Evolutionary conservation across 2,888 invertebrate genomes (phyloP).

Genomic region (Synanthedon andrenaeformis): DNA sequence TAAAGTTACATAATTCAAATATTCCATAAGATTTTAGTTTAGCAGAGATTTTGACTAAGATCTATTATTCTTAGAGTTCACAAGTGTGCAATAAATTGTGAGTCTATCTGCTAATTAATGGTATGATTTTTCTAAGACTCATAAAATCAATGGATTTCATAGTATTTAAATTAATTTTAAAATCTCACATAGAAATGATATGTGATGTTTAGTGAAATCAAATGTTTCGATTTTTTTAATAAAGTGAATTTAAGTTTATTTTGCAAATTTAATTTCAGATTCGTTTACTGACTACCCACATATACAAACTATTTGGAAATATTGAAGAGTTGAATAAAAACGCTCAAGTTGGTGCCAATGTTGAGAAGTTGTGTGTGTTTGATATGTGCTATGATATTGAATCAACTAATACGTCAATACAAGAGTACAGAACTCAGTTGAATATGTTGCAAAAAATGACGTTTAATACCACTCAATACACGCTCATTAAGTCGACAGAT

Average conservation of each 20-base stretch:
- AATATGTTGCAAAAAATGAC: constrained; percentile 80
- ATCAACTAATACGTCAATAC: constrained; percentile 76
- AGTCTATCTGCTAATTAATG: no score
- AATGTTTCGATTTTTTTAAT: constrained; percentile 1
- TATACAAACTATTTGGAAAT: constrained; percentile 76
- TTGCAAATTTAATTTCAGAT: constrained; percentile 51
- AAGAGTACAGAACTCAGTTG: constrained; percentile 84
- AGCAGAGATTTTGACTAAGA: no score
- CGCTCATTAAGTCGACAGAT: constrained; percentile 66
- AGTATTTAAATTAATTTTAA: background rate
- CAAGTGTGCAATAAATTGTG: no score
- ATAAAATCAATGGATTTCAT: no score
- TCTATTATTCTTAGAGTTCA: no score
- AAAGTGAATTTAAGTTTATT: background rate
- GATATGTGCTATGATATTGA: constrained; percentile 78
- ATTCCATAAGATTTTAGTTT: no score
- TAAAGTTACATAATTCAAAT: no score
- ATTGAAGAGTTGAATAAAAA: constrained; percentile 59
- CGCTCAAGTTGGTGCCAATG: constrained; percentile 28
- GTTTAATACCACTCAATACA: constrained; percentile 71
- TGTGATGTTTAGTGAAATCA: background rate
- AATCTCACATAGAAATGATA: background rate
- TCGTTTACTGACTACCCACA: constrained; percentile 78
- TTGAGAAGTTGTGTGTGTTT: constrained; percentile 72
- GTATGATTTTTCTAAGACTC: no score